Percentiles rank a stretch among this genome's conserved stretches.
These are phyloP conservation scores for Macaria liturata DNA, from an alignment of 2,888 invertebrate species.

Conservation along the genomic window DNA sequence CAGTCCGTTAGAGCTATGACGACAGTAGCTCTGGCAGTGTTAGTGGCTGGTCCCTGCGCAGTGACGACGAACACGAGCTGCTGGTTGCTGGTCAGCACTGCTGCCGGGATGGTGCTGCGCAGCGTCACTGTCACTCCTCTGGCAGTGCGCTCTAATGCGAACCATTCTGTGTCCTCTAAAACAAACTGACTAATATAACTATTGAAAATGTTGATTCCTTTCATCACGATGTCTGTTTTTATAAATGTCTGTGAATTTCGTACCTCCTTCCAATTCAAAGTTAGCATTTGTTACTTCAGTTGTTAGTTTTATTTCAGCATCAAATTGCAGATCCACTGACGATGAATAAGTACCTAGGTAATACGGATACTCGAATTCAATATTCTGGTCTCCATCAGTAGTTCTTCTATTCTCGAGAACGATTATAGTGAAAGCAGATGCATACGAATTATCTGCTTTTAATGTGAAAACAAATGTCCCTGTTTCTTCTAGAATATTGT, in stretches of 20 bases:
- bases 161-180: slow-evolving; percentile 30
- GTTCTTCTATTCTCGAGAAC: slow-evolving; percentile 20
- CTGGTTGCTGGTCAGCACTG: slow-evolving; percentile 39
- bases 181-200: neutral
- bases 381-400: neutral
- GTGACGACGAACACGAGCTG: slow-evolving; percentile 40
- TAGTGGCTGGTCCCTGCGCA: slow-evolving; percentile 36
- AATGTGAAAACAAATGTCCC: slow-evolving; percentile 39
- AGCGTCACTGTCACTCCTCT: slow-evolving; percentile 31
- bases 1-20: slow-evolving; percentile 22
- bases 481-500: slow-evolving; percentile 31
- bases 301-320: slow-evolving; percentile 24
- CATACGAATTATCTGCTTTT: slow-evolving; percentile 30
- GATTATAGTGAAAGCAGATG: slow-evolving; percentile 26
- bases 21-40: slow-evolving; percentile 36
- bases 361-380: slow-evolving; percentile 27
- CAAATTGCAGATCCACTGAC: slow-evolving; percentile 22
- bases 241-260: neutral
- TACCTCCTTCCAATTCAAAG: slow-evolving; percentile 31
- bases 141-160: slow-evolving; percentile 19
- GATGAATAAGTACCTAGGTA: slow-evolving; percentile 30
- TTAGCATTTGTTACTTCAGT: slow-evolving; percentile 23
- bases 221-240: too few species aligned
- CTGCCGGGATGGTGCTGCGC: slow-evolving; percentile 34
- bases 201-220: too few species aligned